Percentiles rank a stretch among this genome's conserved stretches.
Evolutionary conservation across 1,140 invertebrate genomes (phyloP).

Genomic region (Vanessa tameamea): DNA sequence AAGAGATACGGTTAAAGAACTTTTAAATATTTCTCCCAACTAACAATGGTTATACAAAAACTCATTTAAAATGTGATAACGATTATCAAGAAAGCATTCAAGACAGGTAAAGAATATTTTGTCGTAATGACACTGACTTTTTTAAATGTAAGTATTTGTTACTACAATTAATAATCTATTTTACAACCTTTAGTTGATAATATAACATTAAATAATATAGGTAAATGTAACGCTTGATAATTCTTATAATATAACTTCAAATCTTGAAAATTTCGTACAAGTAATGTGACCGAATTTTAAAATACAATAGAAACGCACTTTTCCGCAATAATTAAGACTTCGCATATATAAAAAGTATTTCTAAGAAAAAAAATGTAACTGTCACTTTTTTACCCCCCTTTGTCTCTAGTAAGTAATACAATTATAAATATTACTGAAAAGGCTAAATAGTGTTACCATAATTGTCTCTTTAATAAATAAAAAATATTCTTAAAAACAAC

Average conservation of each 20-base stretch:
- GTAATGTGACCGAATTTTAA: conserved; percentile 26
- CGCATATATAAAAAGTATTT: not conserved
- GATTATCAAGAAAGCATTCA: not conserved
- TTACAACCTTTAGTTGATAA: conserved; percentile 8
- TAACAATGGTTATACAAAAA: not conserved
- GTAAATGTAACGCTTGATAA: conserved; percentile 1
- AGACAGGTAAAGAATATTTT: not conserved
- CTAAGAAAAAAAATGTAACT: not conserved
- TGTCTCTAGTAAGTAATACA: not conserved
- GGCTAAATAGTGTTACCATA: conserved; percentile 4
- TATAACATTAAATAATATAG: not conserved
- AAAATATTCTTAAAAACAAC: not conserved
- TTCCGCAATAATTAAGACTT: not conserved
- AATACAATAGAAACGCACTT: conserved; percentile 17
- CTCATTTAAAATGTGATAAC: conserved; percentile 7
- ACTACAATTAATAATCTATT: not conserved
- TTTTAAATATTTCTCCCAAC: not conserved
- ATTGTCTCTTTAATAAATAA: not conserved
- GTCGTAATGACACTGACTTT: not conserved
- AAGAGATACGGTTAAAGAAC: not conserved
- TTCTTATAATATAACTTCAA: not conserved
- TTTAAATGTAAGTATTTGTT: conserved; percentile 4
- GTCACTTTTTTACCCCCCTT: not conserved
- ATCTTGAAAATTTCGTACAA: conserved; percentile 1
- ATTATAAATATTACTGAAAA: not conserved